Evolutionary conservation across 2,113 vertebrate genomes (phyloP).

Genomic region (Pseudopipra pipra): DNA sequence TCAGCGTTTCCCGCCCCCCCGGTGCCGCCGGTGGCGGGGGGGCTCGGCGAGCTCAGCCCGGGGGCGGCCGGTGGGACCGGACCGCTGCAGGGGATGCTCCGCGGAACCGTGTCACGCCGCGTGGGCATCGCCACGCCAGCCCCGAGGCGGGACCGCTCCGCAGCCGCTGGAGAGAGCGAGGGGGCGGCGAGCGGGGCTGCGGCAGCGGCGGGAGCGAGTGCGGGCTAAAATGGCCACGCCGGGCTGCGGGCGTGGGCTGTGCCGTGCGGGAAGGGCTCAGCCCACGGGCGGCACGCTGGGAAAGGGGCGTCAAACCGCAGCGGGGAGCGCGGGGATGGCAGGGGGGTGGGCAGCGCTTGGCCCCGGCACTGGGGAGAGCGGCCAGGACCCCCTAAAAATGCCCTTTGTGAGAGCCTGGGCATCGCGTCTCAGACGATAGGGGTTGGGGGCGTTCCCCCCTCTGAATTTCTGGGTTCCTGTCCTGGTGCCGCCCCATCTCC

Average conservation of each 20-base stretch:
- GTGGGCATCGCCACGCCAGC: background rate
- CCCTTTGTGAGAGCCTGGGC: background rate
- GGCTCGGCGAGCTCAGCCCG: background rate
- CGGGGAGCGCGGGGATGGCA: background rate
- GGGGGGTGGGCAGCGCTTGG: background rate
- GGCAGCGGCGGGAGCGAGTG: background rate
- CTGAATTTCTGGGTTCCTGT: background rate
- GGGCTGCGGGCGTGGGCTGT: background rate
- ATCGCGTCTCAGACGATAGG: background rate
- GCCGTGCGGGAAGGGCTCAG: background rate
- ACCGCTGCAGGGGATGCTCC: background rate
- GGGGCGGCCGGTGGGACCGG: background rate
- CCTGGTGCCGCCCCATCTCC: background rate
- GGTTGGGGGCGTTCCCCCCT: too few relatives aligned
- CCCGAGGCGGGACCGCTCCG: background rate
- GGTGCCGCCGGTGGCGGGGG: background rate
- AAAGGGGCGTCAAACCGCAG: background rate
- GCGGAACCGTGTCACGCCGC: background rate
- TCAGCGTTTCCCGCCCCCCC: background rate
- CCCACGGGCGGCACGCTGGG: background rate
- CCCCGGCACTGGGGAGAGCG: background rate
- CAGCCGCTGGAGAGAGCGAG: background rate
- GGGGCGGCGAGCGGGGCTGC: background rate
- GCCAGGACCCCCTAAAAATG: background rate
- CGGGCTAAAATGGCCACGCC: background rate